Evolutionary conservation across 2,797 vertebrate genomes (phyloP).

Genomic region (Syndactyla subalaris): DNA sequence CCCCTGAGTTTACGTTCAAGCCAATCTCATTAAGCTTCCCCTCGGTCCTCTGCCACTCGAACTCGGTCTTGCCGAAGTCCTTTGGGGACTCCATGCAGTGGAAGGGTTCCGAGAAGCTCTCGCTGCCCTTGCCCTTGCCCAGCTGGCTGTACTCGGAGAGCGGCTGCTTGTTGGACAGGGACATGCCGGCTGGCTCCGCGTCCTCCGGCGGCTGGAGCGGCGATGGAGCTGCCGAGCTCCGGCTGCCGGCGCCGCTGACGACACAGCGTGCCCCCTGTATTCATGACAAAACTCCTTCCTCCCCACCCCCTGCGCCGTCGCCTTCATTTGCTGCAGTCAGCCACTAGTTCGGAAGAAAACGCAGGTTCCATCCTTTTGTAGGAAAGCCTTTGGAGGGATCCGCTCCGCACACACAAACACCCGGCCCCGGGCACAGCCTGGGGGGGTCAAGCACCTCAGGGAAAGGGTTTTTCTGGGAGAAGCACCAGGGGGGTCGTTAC

Average conservation of each 20-base stretch:
- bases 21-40: conserved; percentile 81
- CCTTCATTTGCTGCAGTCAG: neutral
- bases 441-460: fast-evolving
- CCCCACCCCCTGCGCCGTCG: conserved; percentile 33
- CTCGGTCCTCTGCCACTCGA: conserved; percentile 89
- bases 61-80: conserved; percentile 76
- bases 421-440: fast-evolving
- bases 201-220: conserved; percentile 56
- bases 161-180: conserved; percentile 86
- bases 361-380: neutral
- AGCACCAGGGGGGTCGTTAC: fast-evolving
- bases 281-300: conserved; percentile 46
- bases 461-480: neutral
- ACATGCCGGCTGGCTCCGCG: conserved; percentile 81
- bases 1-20: conserved; percentile 74
- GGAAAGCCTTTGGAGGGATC: neutral
- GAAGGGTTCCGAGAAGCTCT: conserved; percentile 56
- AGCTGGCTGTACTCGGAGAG: conserved; percentile 86
- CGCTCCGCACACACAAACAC: neutral
- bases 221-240: conserved; percentile 61
- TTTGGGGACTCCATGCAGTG: conserved; percentile 71
- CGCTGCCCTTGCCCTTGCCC: conserved; percentile 74
- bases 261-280: conserved; percentile 73
- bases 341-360: neutral
- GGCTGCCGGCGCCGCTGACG: conserved; percentile 70